phyloP scores from a whole-genome alignment of 2,113 vertebrate genomes.

The Telmatochromis brichardi region DNA sequence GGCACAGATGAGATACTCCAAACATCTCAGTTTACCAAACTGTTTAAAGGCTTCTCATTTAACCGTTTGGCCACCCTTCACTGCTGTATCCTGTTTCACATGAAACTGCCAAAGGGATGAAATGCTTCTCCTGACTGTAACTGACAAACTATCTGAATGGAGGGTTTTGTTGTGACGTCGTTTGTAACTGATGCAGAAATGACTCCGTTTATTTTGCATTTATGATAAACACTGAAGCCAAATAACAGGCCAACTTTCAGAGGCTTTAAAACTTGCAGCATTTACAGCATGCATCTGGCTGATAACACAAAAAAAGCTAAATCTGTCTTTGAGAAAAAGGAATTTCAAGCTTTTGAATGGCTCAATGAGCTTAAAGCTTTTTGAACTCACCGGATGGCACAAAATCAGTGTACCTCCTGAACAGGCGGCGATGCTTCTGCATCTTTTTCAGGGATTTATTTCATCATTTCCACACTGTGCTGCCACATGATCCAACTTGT shows the following conservation, averaged over 20 bases:
- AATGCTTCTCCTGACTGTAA: neutral
- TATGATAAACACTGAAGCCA: neutral
- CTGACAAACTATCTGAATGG: neutral
- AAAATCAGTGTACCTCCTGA: neutral
- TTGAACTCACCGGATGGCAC: neutral
- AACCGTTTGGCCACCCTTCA: neutral
- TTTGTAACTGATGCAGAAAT: neutral
- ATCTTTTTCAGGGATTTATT: neutral
- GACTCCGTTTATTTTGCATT: neutral
- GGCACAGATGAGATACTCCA: neutral
- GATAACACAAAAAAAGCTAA: constrained; percentile 10
- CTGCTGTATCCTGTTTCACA: neutral
- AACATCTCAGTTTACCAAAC: neutral
- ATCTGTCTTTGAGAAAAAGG: neutral
- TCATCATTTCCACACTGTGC: neutral
- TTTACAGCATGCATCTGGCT: neutral
- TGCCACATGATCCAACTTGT: neutral
- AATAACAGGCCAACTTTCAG: neutral
- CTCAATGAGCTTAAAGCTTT: neutral
- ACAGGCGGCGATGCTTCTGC: neutral
- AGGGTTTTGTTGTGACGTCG: neutral
- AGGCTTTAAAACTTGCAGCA: neutral
- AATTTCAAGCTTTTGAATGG: neutral
- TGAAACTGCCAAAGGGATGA: constrained; percentile 13
- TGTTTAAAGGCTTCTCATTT: neutral